Evolutionary conservation across 2,113 vertebrate species (phyloP), one percentile per base, ranked within the genome.

Genomic region (Platycercus adscitus): DNA sequence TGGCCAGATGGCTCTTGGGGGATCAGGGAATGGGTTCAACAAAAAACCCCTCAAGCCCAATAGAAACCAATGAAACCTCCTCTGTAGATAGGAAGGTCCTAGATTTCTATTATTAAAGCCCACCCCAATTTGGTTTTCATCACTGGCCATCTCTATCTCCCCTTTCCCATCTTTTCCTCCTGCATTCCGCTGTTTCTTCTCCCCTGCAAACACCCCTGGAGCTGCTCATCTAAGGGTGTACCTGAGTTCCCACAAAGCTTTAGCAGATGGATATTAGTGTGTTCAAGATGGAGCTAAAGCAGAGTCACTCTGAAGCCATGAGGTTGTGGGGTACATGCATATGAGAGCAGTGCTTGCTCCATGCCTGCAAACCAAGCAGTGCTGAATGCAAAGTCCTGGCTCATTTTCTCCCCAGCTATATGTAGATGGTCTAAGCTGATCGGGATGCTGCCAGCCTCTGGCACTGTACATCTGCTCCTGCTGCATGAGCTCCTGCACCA

Each of bases 331-430:
- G 23, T 29, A 13, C 7, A 2, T 1, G 9, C 29, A 7, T 9
- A 5, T 1, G 2, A 10, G 47, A 31, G 31, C 4, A 1, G 17
- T 1, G 9, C 56, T 46, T 7, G 25, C 64, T 13, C 9, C 0
- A 10, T 16, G 58, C 47, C 60, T 6, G 21, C 41, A 55, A 10
- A 18, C 26, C 9, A 3, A 3, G 26, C n/a, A 33, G 44, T 1
- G 1, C 64, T 12, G 24, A 17, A 4, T 44, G 49, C 18, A 2
- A 8, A 50, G 14, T 3, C 64, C 33, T 50, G 70, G 24, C 41
- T 86, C 16, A 0, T 31, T 50, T 56, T 71, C 47, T 66, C 29
- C 69, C 49, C 21, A 5, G 55, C 33, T 35, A 2, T 1, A 1
- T 5, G 20, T 53, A 43, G 31, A 10, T 43, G 31, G 23, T 17